phyloP scores from a whole-genome alignment of 1,140 invertebrate species.

The Listronotus bonariensis region DNA sequence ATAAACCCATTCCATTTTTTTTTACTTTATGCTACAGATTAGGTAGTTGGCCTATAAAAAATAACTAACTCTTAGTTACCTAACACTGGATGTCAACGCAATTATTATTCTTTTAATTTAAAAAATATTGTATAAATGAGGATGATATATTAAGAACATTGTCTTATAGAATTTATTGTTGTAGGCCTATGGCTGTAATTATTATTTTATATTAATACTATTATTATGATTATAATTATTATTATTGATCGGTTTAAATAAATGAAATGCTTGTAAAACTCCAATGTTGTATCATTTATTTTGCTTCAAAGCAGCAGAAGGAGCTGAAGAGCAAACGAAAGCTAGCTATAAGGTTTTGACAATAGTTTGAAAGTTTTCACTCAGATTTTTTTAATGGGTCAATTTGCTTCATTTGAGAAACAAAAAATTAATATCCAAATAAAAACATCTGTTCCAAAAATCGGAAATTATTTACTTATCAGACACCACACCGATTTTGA shows the following conservation, averaged over 20 bases:
- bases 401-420: too few relatives aligned
- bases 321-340: too few relatives aligned
- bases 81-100: conserved; percentile 4
- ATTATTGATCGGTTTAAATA: conserved; percentile 50
- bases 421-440: too few relatives aligned
- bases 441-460: too few relatives aligned
- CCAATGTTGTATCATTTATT: not conserved
- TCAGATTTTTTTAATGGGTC: too few relatives aligned
- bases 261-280: conserved; percentile 50
- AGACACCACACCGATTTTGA: too few relatives aligned
- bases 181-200: conserved; percentile 52
- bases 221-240: conserved; percentile 46
- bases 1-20: conserved; percentile 1
- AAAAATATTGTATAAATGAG: conserved; percentile 37
- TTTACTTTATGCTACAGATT: not conserved
- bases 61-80: conserved; percentile 1
- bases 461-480: too few relatives aligned
- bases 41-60: conserved; percentile 2
- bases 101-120: conserved; percentile 19
- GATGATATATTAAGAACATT: conserved; percentile 37
- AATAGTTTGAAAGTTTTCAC: too few relatives aligned
- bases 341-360: too few relatives aligned
- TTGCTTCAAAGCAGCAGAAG: too few relatives aligned
- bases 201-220: conserved; percentile 5
- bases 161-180: conserved; percentile 49